Percentiles rank a stretch among this genome's conserved stretches.
Evolutionary conservation across 2,113 vertebrate species (phyloP).

Genomic region (Gallinago paraguaiae): DNA sequence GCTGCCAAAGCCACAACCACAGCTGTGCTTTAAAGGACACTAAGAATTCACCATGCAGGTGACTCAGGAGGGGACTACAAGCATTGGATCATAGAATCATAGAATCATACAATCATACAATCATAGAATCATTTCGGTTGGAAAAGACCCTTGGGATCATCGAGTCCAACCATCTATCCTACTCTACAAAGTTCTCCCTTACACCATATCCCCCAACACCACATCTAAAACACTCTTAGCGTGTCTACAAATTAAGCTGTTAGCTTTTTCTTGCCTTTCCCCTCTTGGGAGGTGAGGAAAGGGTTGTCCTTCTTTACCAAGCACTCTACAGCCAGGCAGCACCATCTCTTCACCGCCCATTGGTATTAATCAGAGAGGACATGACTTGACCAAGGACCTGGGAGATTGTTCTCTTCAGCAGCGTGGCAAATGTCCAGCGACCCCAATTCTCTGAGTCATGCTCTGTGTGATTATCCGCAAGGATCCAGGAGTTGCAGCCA

Average conservation of each 20-base stretch:
- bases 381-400: not conserved
- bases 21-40: not conserved
- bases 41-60: rapidly evolving
- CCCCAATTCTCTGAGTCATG: constrained; percentile 32
- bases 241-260: not conserved
- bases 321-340: not conserved
- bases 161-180: too few relatives aligned
- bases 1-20: not conserved
- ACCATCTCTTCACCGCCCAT: not conserved
- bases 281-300: not conserved
- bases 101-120: too few relatives aligned
- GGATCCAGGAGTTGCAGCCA: constrained; percentile 8
- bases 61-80: not conserved
- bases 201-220: too few relatives aligned
- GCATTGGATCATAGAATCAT: not conserved
- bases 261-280: not conserved
- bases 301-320: not conserved
- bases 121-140: too few relatives aligned
- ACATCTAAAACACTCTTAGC: too few relatives aligned
- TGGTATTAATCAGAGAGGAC: not conserved
- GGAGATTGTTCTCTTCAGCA: not conserved
- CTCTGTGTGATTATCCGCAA: not conserved
- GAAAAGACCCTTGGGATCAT: too few relatives aligned
- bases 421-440: constrained; percentile 29
- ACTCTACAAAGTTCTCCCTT: too few relatives aligned